These are phyloP conservation scores for Casuarius casuarius DNA, from an alignment of 2,113 vertebrate genomes.

Conservation along the genomic window DNA sequence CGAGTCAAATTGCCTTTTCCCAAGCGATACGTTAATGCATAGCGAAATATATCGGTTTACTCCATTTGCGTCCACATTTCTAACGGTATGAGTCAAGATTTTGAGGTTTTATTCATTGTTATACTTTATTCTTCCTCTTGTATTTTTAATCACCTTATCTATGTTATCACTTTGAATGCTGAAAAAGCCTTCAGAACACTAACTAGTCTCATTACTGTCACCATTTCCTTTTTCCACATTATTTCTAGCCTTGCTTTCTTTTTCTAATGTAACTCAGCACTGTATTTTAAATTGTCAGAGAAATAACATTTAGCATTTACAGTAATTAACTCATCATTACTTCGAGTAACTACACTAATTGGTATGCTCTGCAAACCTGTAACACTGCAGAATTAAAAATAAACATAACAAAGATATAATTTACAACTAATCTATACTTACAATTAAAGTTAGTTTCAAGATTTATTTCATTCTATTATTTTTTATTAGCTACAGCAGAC, in stretches of 20 bases:
- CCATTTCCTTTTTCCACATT: not conserved
- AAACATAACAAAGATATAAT: constrained; percentile 83
- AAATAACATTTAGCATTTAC: constrained; percentile 73
- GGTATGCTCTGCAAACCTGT: constrained; percentile 79
- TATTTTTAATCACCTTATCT: not conserved
- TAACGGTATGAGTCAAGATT: not conserved
- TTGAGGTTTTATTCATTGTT: not conserved
- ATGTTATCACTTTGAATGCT: not conserved
- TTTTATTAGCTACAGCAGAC: constrained; percentile 81
- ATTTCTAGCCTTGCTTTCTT: not conserved
- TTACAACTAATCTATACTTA: constrained; percentile 83
- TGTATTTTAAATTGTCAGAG: constrained; percentile 75
- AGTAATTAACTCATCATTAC: constrained; percentile 83
- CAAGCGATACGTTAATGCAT: not conserved
- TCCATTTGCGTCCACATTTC: fast-evolving
- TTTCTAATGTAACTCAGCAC: constrained; percentile 12
- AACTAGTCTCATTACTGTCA: not conserved
- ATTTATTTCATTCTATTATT: constrained; percentile 83
- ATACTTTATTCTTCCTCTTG: not conserved
- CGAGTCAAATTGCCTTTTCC: not conserved
- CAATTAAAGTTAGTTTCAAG: constrained; percentile 78
- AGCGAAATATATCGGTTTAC: not conserved
- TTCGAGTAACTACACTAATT: constrained; percentile 81
- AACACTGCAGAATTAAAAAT: constrained; percentile 84
- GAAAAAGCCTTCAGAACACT: not conserved